Conservation (phyloP, 1,140 invertebrate species). For the Dryas iulia region DNA sequence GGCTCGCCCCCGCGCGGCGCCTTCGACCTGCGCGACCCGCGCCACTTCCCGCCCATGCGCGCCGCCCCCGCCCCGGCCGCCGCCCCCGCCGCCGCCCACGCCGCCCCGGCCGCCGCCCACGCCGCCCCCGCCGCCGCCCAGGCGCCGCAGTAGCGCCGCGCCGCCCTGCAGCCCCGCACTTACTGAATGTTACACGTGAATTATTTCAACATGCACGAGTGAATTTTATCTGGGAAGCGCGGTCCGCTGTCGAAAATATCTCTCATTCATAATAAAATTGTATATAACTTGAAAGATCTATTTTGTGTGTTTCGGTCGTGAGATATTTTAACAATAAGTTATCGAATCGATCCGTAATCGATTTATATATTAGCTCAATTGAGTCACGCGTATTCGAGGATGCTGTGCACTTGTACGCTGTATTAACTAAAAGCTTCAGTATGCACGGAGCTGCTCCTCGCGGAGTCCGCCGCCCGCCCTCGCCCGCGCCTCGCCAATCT, state of each 20-base stretch:
- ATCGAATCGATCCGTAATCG: background rate
- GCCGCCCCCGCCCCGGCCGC: conserved; percentile 30
- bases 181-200: background rate
- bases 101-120: conserved; percentile 30
- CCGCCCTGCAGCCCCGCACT: background rate
- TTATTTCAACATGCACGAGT: background rate
- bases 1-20: conserved; percentile 84
- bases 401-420: too few species aligned
- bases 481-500: background rate
- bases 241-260: too few species aligned
- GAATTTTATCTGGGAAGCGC: background rate
- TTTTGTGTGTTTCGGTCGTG: background rate
- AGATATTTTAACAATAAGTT: background rate
- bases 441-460: background rate
- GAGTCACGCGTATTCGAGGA: background rate
- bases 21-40: conserved; percentile 89
- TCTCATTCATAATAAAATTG: background rate
- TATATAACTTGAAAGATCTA: conserved; percentile 2
- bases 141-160: conserved; percentile 63
- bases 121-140: conserved; percentile 69
- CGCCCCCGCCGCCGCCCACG: conserved; percentile 20
- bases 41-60: conserved; percentile 90
- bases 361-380: background rate
- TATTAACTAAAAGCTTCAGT: background rate
- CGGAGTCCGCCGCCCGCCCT: background rate